A percentile compares a stretch with the other conserved stretches of the same genome.
Conservation (phyloP, 2,113 vertebrate species). For the Notarius quadriscutis region DNA sequence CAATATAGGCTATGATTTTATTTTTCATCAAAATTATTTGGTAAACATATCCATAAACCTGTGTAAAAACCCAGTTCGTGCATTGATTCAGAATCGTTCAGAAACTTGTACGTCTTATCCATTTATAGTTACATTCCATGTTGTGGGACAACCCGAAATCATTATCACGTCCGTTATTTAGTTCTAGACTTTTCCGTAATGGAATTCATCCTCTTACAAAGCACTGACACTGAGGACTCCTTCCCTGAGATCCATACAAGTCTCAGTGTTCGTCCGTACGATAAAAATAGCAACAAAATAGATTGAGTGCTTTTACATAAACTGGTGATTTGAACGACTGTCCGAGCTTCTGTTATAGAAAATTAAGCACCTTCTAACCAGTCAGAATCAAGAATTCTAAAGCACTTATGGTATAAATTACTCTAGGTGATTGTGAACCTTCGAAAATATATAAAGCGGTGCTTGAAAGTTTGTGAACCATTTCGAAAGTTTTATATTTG, state of each 20-base stretch:
- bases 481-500: too few species aligned
- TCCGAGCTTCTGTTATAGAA: not conserved
- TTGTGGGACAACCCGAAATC: not conserved
- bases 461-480: too few species aligned
- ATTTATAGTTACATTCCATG: not conserved
- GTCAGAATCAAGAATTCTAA: not conserved
- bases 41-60: not conserved
- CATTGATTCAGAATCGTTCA: not conserved
- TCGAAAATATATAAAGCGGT: not conserved
- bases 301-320: not conserved
- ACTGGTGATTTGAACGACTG: not conserved
- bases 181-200: not conserved
- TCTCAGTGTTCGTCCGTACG: not conserved
- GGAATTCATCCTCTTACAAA: not conserved
- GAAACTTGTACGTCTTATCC: not conserved
- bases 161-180: not conserved
- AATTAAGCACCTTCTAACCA: not conserved
- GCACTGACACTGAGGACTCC: not conserved
- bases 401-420: not conserved
- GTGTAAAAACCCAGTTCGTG: not conserved
- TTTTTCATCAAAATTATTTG: not conserved
- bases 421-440: not conserved
- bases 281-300: not conserved
- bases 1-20: not conserved
- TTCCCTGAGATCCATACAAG: not conserved